Conservation (phyloP, 2,797 vertebrate species). For the Dallia pectoralis region DNA sequence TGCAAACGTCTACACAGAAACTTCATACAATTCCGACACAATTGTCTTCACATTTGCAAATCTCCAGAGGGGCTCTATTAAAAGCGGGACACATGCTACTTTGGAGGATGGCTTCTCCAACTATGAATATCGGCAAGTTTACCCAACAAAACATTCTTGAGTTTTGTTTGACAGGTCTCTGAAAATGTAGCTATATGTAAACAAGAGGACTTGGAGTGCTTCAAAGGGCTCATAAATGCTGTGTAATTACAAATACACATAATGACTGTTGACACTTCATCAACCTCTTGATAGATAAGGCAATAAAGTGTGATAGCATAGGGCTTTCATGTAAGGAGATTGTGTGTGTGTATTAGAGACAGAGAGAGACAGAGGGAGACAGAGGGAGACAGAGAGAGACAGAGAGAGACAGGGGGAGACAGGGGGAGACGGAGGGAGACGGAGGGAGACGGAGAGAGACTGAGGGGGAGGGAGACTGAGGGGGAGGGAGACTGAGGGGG, state of each 20-base stretch:
- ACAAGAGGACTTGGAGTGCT: slow-evolving; percentile 34
- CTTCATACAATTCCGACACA: too few species aligned
- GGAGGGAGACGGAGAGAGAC: neutral
- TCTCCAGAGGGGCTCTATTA: too few species aligned
- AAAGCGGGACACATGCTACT: too few species aligned
- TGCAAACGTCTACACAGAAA: too few species aligned
- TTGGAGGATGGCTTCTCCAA: too few species aligned
- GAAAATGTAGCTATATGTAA: too few species aligned
- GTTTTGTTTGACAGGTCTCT: too few species aligned
- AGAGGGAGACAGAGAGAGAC: neutral
- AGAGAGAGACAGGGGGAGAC: neutral
- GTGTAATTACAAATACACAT: slow-evolving; percentile 38
- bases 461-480: too few species aligned
- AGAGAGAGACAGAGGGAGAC: neutral
- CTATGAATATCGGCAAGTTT: too few species aligned
- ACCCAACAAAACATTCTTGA: too few species aligned
- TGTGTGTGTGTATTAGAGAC: neutral
- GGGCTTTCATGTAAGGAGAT: slow-evolving; percentile 24
- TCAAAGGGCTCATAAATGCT: slow-evolving; percentile 44
- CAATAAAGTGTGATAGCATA: slow-evolving; percentile 7
- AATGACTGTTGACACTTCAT: slow-evolving; percentile 20
- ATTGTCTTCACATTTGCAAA: too few species aligned
- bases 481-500: too few species aligned
- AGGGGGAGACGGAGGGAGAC: neutral
- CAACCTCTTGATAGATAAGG: slow-evolving; percentile 25